Evolutionary conservation across 2,888 invertebrate genomes (phyloP).

Genomic region (Tachystola acroxantha): DNA sequence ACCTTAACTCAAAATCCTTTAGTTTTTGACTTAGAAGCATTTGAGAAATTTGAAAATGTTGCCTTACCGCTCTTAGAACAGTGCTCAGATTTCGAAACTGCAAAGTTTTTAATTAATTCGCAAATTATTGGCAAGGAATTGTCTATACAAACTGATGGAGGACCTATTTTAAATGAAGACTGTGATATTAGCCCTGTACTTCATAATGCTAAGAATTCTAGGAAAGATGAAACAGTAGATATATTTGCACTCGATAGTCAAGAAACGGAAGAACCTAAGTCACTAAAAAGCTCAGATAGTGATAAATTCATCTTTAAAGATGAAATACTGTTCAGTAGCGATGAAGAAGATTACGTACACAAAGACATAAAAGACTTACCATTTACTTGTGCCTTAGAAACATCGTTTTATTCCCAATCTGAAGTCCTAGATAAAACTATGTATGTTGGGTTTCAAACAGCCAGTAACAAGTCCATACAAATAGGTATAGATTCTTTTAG

Average conservation of each 20-base stretch:
- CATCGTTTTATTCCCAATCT: slow-evolving; percentile 39
- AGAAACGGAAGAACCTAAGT: not conserved
- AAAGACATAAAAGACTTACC: slow-evolving; percentile 41
- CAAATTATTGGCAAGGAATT: slow-evolving; percentile 46
- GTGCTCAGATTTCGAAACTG: slow-evolving; percentile 28
- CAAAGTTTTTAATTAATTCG: slow-evolving; percentile 48
- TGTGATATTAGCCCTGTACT: slow-evolving; percentile 22
- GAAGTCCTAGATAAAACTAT: slow-evolving; percentile 47
- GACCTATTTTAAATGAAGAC: slow-evolving; percentile 16
- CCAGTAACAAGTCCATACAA: slow-evolving; percentile 60
- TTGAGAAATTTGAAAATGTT: slow-evolving; percentile 57
- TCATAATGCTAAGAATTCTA: slow-evolving; percentile 5
- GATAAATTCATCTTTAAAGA: slow-evolving; percentile 33
- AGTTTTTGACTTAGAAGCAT: slow-evolving; percentile 42
- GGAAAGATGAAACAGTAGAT: slow-evolving; percentile 1
- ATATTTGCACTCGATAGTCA: slow-evolving; percentile 1
- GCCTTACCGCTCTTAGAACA: slow-evolving; percentile 42
- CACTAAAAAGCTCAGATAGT: not conserved
- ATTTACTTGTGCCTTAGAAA: slow-evolving; percentile 53
- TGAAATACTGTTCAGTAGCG: slow-evolving; percentile 62
- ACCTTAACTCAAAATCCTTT: slow-evolving; percentile 27
- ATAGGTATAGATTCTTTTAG: slow-evolving; percentile 44
- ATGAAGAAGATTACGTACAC: slow-evolving; percentile 45
- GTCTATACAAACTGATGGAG: slow-evolving; percentile 26
- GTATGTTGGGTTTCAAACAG: slow-evolving; percentile 65